phyloP scores from a whole-genome alignment of 2,113 vertebrate genomes.

The Meleagris gallopavo region DNA sequence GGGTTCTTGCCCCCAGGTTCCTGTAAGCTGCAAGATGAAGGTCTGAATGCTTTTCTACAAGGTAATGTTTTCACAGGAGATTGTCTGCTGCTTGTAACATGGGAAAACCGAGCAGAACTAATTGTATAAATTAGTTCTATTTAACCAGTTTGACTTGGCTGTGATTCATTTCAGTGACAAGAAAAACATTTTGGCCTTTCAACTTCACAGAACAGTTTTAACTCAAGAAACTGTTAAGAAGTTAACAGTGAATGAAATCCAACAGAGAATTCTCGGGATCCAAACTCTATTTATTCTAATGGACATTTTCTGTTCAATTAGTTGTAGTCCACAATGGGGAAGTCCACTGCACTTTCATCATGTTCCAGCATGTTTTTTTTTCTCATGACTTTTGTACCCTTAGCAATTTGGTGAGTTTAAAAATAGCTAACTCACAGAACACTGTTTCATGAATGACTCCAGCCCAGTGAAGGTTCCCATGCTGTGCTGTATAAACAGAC shows the following conservation, averaged over 20 bases:
- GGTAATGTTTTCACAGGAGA: neutral
- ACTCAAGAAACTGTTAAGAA: neutral
- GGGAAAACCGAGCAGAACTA: neutral
- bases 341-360: neutral
- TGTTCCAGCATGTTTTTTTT: neutral
- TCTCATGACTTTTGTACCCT: neutral
- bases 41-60: fast-evolving
- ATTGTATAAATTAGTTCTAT: neutral
- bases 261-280: neutral
- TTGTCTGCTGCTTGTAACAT: fast-evolving
- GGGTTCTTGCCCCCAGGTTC: neutral
- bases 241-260: neutral
- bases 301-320: neutral
- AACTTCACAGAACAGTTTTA: neutral
- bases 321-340: neutral
- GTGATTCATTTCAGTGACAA: neutral
- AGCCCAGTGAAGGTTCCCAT: neutral
- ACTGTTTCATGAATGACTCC: neutral
- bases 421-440: neutral
- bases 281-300: neutral
- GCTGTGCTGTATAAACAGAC: neutral
- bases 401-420: neutral
- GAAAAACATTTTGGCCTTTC: neutral
- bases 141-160: neutral
- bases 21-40: neutral